These are phyloP conservation scores for Luehdorfia chinensis DNA, from an alignment of 1,140 invertebrate species.

Conservation along the genomic window DNA sequence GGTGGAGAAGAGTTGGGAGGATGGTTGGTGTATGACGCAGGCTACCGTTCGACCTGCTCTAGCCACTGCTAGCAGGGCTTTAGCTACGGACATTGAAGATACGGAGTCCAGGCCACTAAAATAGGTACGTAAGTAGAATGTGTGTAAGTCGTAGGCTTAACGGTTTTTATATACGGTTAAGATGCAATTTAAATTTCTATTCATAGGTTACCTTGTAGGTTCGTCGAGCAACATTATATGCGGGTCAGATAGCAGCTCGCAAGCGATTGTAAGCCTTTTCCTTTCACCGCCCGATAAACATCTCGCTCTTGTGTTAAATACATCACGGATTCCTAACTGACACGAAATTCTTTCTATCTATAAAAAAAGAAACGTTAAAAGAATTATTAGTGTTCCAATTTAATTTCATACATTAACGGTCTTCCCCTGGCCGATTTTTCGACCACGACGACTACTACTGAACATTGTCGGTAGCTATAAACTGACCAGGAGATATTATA, in stretches of 20 bases:
- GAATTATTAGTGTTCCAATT: too few species aligned
- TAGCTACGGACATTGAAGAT: conserved; percentile 84
- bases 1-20: conserved; percentile 87
- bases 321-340: conserved; percentile 79
- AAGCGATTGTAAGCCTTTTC: conserved; percentile 90
- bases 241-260: conserved; percentile 91
- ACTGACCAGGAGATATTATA: too few species aligned
- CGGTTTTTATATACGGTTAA: neutral
- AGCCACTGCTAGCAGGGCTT: conserved; percentile 82
- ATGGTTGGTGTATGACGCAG: conserved; percentile 94
- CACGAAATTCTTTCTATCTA: conserved; percentile 79
- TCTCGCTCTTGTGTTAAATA: conserved; percentile 80
- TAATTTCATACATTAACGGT: too few species aligned
- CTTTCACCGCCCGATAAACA: conserved; percentile 89
- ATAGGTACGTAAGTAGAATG: too few species aligned
- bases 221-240: conserved; percentile 84
- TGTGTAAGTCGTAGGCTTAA: neutral
- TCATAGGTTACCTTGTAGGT: conserved; percentile 78
- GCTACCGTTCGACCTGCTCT: conserved; percentile 86
- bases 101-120: conserved; percentile 86
- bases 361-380: conserved; percentile 19
- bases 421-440: too few species aligned
- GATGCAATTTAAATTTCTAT: neutral
- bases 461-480: too few species aligned
- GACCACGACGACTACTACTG: too few species aligned